Base-by-base conservation (phyloP, 2,797 vertebrate genomes). In the Phalanger gymnotis region DNA sequence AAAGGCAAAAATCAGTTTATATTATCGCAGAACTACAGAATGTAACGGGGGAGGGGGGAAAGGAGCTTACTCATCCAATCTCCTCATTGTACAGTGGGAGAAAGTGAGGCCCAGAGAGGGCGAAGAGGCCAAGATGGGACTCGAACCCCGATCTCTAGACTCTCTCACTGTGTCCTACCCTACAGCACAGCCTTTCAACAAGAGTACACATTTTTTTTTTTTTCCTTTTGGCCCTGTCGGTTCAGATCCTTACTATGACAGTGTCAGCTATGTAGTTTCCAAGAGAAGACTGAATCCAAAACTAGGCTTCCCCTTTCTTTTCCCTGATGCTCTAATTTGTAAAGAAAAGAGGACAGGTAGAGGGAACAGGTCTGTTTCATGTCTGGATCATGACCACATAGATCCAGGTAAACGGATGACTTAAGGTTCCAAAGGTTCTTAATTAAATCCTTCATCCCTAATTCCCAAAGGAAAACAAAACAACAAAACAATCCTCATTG, bases 51-150 rank as follows among this genome's bases (percentile, higher is more conserved):
- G 90, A 27, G 10, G 40, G 11, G 5, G 92, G 40, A 91, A 91
- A 53, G 31, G 25, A 54, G 12, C 47, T 89, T 52, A 19, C 25
- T 54, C 27, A 27, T 66, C 31, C 47, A 53, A n/a, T 11, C 58
- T 30, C 55, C 40, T 47, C 54, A 58, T 91, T 94, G 58, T 47
- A 53, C 13, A n/a, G 28, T n/a, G n/a, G 90, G 91, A 94, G 61
- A 94, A 96, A 87, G 4, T 81, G 61, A 93, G 55, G 55, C 51
- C 30, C 30, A n/a, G 30, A 90, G 53, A 91, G 92, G 92, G 40
- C 22, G 11, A 27, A 13, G n/a, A 47, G 73, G 73, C 40, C 73
- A 81, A 47, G 19, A 27, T 11, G 10, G 73, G 9, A 12, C 19
- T 94, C 14, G 91, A 91, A 28, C 12, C 27, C 27, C 16, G 22